phyloP scores from a whole-genome alignment of 2,113 vertebrate species.

The Ptilonorhynchus violaceus region DNA sequence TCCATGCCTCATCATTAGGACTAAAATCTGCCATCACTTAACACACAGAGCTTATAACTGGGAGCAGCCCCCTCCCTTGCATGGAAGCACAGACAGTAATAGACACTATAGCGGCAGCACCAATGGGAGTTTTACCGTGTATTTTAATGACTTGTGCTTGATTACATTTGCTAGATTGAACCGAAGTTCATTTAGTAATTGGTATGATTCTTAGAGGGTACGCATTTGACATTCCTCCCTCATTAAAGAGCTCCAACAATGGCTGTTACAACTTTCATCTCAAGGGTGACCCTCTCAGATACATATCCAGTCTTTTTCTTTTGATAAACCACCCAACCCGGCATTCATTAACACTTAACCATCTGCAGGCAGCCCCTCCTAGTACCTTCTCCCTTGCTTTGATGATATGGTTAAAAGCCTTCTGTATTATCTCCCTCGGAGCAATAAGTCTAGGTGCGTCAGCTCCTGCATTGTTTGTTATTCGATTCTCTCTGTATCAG shows the following conservation, averaged over 20 bases:
- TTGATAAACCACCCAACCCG: constrained; percentile 36
- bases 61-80: constrained; percentile 24
- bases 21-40: constrained; percentile 48
- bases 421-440: constrained; percentile 13
- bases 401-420: constrained; percentile 51
- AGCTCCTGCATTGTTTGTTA: constrained; percentile 20
- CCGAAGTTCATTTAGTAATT: constrained; percentile 33
- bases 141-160: constrained; percentile 58
- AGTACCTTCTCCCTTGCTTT: constrained; percentile 37
- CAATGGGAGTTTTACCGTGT: constrained; percentile 15
- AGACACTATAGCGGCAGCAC: constrained; percentile 12
- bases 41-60: background rate
- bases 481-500: background rate
- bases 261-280: constrained; percentile 42
- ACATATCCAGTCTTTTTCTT: constrained; percentile 24
- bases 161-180: constrained; percentile 50
- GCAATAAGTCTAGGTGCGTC: background rate
- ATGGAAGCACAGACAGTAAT: background rate
- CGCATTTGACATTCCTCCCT: constrained; percentile 31
- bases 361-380: constrained; percentile 47
- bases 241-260: constrained; percentile 51
- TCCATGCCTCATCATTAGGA: constrained; percentile 17
- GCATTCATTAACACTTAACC: constrained; percentile 51
- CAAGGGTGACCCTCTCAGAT: constrained; percentile 19
- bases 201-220: constrained; percentile 12